These are phyloP conservation scores for Holotrichia oblita DNA, from an alignment of 1,140 invertebrate species.

Conservation along the genomic window DNA sequence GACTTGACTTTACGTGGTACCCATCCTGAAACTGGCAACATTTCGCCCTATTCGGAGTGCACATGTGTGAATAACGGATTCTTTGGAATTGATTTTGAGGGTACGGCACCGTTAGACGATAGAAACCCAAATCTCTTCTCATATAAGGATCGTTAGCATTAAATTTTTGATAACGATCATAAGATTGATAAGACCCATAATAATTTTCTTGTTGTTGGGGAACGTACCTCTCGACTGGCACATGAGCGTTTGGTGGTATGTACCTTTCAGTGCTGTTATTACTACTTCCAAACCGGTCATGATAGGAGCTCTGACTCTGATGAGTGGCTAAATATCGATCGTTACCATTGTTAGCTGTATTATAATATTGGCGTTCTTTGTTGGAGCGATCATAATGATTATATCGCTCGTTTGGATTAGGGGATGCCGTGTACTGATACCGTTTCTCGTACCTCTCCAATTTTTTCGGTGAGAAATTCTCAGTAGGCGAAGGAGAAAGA, in stretches of 20 bases:
- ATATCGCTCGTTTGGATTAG: slow-evolving; percentile 47
- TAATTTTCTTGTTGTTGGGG: slow-evolving; percentile 55
- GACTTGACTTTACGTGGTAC: slow-evolving; percentile 60
- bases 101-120: slow-evolving; percentile 65
- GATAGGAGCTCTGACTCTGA: slow-evolving; percentile 42
- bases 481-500: slow-evolving; percentile 57
- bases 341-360: slow-evolving; percentile 36
- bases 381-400: slow-evolving; percentile 41
- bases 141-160: slow-evolving; percentile 67
- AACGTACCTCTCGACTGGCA: slow-evolving; percentile 69
- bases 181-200: slow-evolving; percentile 54
- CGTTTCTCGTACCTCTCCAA: slow-evolving; percentile 52
- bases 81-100: slow-evolving; percentile 57
- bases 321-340: slow-evolving; percentile 41
- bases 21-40: slow-evolving; percentile 58
- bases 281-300: slow-evolving; percentile 47
- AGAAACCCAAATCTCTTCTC: slow-evolving; percentile 68
- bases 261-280: slow-evolving; percentile 60
- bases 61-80: slow-evolving; percentile 54
- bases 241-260: slow-evolving; percentile 73
- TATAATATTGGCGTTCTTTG: slow-evolving; percentile 48
- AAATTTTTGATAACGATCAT: slow-evolving; percentile 54
- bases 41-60: slow-evolving; percentile 56
- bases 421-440: slow-evolving; percentile 46
- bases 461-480: slow-evolving; percentile 53